Evolutionary conservation across 2,797 vertebrate genomes (phyloP).

Genomic region (Centroberyx gerrardi): DNA sequence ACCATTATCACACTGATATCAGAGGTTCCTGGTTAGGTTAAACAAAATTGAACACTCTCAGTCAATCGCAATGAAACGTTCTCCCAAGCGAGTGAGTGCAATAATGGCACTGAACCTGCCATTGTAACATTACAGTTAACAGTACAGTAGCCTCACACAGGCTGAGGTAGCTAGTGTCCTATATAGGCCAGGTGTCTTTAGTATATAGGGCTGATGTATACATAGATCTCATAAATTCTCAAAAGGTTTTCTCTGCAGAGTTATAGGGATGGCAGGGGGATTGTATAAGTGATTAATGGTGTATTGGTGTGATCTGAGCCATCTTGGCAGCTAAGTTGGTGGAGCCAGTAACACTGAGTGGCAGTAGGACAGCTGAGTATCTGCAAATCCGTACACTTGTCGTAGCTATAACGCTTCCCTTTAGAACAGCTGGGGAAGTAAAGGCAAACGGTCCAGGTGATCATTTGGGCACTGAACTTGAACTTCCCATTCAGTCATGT

Average conservation of each 20-base stretch:
- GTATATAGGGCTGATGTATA: not conserved
- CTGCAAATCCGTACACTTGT: slow-evolving; percentile 4
- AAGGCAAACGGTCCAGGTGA: too few relatives aligned
- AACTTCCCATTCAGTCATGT: too few relatives aligned
- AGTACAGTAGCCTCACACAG: not conserved
- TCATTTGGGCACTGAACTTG: too few relatives aligned
- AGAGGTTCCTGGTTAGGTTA: not conserved
- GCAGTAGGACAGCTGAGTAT: not conserved
- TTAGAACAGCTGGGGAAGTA: not conserved
- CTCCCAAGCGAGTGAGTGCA: too few relatives aligned
- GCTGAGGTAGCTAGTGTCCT: not conserved
- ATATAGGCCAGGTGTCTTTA: slow-evolving; percentile 10
- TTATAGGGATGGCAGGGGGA: not conserved
- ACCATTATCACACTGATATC: not conserved
- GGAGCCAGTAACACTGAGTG: not conserved
- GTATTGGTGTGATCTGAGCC: not conserved
- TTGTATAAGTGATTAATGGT: slow-evolving; percentile 1
- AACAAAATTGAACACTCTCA: too few relatives aligned
- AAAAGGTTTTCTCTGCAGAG: not conserved
- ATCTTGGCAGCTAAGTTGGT: not conserved
- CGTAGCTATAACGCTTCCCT: not conserved
- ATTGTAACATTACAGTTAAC: not conserved
- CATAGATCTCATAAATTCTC: not conserved
- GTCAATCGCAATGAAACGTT: too few relatives aligned
- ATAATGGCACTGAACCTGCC: not conserved